A percentile compares a stretch with the other conserved stretches of the same genome.
These are phyloP conservation scores for Loriculus beryllinus DNA, from an alignment of 2,797 vertebrate genomes.

Conservation along the genomic window DNA sequence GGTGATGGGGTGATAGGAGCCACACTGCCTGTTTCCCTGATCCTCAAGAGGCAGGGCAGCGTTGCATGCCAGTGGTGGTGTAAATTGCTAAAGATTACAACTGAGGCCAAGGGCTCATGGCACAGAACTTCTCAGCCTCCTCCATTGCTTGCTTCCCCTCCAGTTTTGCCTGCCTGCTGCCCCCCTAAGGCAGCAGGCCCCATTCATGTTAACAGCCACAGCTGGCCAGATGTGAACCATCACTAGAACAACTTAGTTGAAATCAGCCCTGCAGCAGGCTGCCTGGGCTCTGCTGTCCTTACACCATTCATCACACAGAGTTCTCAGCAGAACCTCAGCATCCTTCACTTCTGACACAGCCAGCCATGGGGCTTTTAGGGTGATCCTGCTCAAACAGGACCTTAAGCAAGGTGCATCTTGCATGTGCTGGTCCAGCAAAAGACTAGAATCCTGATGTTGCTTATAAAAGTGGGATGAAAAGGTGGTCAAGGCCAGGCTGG, in stretches of 20 bases:
- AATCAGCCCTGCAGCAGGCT: background rate
- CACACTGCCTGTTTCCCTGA: background rate
- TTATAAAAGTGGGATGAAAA: background rate
- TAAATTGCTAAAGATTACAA: background rate
- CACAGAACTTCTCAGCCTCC: background rate
- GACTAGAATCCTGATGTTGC: background rate
- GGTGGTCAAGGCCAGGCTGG: background rate
- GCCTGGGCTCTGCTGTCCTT: background rate
- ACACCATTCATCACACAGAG: background rate
- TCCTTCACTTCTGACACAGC: background rate
- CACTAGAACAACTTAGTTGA: accelerated
- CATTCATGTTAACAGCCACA: background rate
- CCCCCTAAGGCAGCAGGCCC: background rate
- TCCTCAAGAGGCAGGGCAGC: background rate
- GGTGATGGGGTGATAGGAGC: background rate
- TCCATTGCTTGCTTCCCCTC: background rate
- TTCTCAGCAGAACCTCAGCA: background rate
- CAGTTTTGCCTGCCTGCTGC: background rate
- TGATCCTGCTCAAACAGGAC: background rate
- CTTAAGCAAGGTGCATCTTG: background rate
- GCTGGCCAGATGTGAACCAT: background rate
- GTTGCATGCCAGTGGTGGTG: background rate
- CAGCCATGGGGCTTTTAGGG: accelerated
- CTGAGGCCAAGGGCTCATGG: background rate
- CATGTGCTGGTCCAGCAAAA: background rate